Evolutionary conservation across 2,113 vertebrate species (phyloP), one percentile per base, ranked within the genome.

Genomic region (Macquaria australasica): DNA sequence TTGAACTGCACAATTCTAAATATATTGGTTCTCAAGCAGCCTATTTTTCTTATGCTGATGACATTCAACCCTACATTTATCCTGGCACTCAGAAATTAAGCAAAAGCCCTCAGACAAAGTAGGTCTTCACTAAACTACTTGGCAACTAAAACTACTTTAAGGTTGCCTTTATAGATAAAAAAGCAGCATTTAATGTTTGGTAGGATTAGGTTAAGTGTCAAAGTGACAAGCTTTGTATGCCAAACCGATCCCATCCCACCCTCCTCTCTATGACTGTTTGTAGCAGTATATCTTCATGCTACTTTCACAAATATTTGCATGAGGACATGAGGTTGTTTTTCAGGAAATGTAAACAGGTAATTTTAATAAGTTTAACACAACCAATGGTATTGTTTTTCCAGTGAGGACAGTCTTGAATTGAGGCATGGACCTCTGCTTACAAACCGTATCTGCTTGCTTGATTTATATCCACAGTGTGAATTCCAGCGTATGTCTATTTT

Each of bases 401-500:
- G 45, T 45, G 3, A 45, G 14, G 56, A n/a, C 4, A 6, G 20
- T 56, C 3, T 56, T 0, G 23, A 10, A 77, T 25, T 37, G 20
- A 53, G 34, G 3, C 56, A 56, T 70, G 25, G 25, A 72, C 18
- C 6, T 1, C 1, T 28, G 11, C 55, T 31, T 64, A 10, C 3
- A 37, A 37, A 12, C 4, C 20, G 1, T 15, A 50, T 21, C 28
- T 7, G 16, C 62, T 68, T 9, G 10, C 9, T 58, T 1, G 0
- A 74, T 82, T n/a, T n/a, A n/a, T n/a, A 64, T 50, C 25, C 50
- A 63, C 14, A 79, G 2, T 71, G n/a, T 67, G 37, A 28, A 6
- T 20, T n/a, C 11, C 48, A 15, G 8, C 7, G 28, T 43, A 12
- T 15, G 21, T 50, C 39, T 74, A 31, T 75, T 62, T 53, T 43